These are phyloP conservation scores for Holacanthella duospinosa DNA, from an alignment of 2,888 invertebrate genomes.

Conservation along the genomic window DNA sequence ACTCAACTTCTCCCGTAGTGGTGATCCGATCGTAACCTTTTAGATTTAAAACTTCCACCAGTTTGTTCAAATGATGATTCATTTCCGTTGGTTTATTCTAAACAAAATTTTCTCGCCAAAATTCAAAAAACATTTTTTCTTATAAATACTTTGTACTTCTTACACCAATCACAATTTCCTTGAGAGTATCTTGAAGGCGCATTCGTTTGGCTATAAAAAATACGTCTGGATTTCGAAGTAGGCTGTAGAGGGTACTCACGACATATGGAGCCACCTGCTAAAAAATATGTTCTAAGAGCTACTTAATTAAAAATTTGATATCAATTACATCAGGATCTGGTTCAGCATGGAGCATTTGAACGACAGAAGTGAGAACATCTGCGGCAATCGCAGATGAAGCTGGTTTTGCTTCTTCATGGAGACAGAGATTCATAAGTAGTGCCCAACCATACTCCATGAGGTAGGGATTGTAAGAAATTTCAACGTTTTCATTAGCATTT, in stretches of 20 bases:
- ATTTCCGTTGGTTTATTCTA: constrained; percentile 27
- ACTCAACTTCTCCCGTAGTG: constrained; percentile 31
- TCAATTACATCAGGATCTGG: constrained; percentile 17
- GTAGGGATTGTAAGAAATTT: constrained; percentile 43
- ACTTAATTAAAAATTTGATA: neutral
- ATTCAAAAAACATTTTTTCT: neutral
- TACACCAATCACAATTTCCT: neutral
- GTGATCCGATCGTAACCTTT: constrained; percentile 23
- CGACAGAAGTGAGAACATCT: constrained; percentile 30
- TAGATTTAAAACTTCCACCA: constrained; percentile 24
- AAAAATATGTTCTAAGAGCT: constrained; percentile 4
- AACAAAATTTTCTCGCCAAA: constrained; percentile 4
- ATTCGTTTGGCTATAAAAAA: constrained; percentile 45
- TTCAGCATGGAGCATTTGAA: constrained; percentile 27
- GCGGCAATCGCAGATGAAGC: constrained; percentile 21
- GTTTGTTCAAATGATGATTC: constrained; percentile 25
- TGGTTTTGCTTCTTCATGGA: constrained; percentile 44
- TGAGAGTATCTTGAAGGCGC: constrained; percentile 41
- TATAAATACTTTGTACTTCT: neutral
- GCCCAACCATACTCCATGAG: constrained; percentile 56
- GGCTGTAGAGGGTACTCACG: constrained; percentile 48
- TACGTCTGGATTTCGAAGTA: constrained; percentile 45
- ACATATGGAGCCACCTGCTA: constrained; percentile 47
- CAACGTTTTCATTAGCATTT: constrained; percentile 30
- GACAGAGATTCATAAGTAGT: constrained; percentile 56